Conservation (phyloP, 1,140 invertebrate species). For the Drosophila pachea region DNA sequence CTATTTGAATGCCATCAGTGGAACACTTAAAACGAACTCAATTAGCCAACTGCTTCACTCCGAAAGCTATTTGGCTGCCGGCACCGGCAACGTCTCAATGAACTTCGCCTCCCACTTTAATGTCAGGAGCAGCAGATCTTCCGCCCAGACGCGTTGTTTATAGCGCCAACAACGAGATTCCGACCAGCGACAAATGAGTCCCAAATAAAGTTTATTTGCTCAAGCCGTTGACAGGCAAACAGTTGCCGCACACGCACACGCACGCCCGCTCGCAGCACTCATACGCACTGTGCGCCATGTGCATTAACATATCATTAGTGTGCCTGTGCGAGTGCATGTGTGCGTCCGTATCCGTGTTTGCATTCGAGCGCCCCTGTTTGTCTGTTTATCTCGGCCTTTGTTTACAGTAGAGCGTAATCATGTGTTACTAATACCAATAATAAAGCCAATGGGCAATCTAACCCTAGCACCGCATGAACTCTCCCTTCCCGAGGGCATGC, state of each 20-base stretch:
- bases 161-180: conserved; percentile 32
- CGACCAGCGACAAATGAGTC: conserved; percentile 43
- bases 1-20: neutral
- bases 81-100: conserved; percentile 22
- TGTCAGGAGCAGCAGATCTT: conserved; percentile 16
- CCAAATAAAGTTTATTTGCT: conserved; percentile 65
- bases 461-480: conserved; percentile 53
- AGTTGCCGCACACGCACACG: conserved; percentile 37
- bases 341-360: conserved; percentile 30
- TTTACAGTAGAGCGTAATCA: conserved; percentile 75
- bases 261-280: conserved; percentile 37
- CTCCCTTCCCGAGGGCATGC: conserved; percentile 4
- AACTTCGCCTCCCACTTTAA: conserved; percentile 40
- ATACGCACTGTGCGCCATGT: conserved; percentile 69
- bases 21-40: conserved; percentile 8
- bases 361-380: conserved; percentile 44
- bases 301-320: conserved; percentile 75
- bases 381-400: conserved; percentile 69
- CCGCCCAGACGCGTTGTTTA: conserved; percentile 18
- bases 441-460: conserved; percentile 65
- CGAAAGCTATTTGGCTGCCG: conserved; percentile 35
- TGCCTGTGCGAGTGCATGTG: neutral
- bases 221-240: conserved; percentile 71
- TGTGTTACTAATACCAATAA: conserved; percentile 77
- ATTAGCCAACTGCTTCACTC: conserved; percentile 56